phyloP scores from a whole-genome alignment of 2,888 invertebrate genomes.

The Volucella zonaria region DNA sequence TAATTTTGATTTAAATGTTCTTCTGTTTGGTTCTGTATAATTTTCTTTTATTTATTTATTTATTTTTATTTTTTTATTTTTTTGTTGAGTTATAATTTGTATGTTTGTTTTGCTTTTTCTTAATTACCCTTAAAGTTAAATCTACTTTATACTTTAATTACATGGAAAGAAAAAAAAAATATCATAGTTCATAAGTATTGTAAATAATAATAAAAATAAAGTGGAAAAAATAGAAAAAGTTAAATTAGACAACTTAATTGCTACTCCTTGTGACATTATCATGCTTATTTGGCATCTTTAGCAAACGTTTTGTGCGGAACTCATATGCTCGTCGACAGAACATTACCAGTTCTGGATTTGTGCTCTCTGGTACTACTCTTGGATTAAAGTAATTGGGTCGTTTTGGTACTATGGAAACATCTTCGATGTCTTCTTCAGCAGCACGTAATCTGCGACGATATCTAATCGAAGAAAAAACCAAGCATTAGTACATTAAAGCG shows the following conservation, averaged over 20 bases:
- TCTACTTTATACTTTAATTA: slow-evolving; percentile 69
- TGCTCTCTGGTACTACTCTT: slow-evolving; percentile 85
- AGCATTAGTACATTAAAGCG: slow-evolving; percentile 3
- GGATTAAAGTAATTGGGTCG: slow-evolving; percentile 85
- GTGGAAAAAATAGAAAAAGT: not conserved
- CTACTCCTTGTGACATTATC: slow-evolving; percentile 74
- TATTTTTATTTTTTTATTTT: slow-evolving; percentile 43
- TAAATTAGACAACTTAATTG: slow-evolving; percentile 68
- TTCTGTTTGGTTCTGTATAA: slow-evolving; percentile 67
- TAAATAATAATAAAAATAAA: slow-evolving; percentile 56
- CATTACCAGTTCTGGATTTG: slow-evolving; percentile 93
- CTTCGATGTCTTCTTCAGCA: slow-evolving; percentile 89
- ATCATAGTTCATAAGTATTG: slow-evolving; percentile 69
- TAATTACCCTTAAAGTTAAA: slow-evolving; percentile 62
- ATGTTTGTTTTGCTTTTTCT: slow-evolving; percentile 62
- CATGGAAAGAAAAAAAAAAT: slow-evolving; percentile 57
- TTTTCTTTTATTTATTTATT: slow-evolving; percentile 52
- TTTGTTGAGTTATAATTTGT: slow-evolving; percentile 38
- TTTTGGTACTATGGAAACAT: slow-evolving; percentile 89
- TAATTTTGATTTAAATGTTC: slow-evolving; percentile 63
- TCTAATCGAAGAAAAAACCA: slow-evolving; percentile 83
- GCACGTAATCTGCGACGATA: slow-evolving; percentile 92
- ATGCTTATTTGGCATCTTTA: slow-evolving; percentile 81
- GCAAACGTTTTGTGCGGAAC: slow-evolving; percentile 90
- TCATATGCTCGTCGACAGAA: slow-evolving; percentile 98